Evolutionary conservation across 2,888 invertebrate species (phyloP), one percentile per base, ranked within the genome.

Genomic region (Caenorhabditis zanzibari): DNA sequence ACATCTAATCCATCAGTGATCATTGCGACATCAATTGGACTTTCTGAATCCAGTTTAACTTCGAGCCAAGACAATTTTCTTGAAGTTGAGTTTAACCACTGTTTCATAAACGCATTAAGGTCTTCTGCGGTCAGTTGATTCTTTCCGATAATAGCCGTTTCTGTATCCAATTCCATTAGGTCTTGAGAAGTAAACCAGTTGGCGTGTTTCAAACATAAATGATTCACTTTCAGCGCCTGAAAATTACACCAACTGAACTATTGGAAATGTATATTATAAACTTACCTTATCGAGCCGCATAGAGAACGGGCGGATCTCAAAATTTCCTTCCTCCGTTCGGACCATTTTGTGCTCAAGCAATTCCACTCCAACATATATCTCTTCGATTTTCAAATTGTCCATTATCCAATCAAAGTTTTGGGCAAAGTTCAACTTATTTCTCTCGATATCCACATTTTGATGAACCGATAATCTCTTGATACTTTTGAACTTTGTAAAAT

Each of bases 101-200:
- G 19, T 14, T 68, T 52, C 16, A 68, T 35, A 19, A 68, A 68
- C 32, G 66, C 35, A 22, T 68, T 68, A 12, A 68, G 19, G 28
- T 68, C 66, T 2, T 35, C 9, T 6, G 28, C 35, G 28, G 66
- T 68, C 35, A 68, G 24, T 9, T 35, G 1, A 14, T 35, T 10
- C 0, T 22, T 24, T 35, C 10, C 19, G 6, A 68, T n/a, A 12
- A 68, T 68, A n/a, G 66, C 66, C 1, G 66, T 68, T 35, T 68
- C 7, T 22, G 49, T 52, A 14, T 68, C 35, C 16, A 68, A 32
- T 35, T 68, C 49, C 35, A 68, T 16, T 6, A 68, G 26, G 24
- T 68, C 66, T 52, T 68, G n/a, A 2, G 35, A 9, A 2, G 66
- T 68, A 14, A 68, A 16, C 66, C 66, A 72, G n/a, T 32, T 59